A percentile compares a stretch with the other conserved stretches of the same genome.
Evolutionary conservation across 2,888 invertebrate genomes (phyloP).

Genomic region (Abscondita cerata): DNA sequence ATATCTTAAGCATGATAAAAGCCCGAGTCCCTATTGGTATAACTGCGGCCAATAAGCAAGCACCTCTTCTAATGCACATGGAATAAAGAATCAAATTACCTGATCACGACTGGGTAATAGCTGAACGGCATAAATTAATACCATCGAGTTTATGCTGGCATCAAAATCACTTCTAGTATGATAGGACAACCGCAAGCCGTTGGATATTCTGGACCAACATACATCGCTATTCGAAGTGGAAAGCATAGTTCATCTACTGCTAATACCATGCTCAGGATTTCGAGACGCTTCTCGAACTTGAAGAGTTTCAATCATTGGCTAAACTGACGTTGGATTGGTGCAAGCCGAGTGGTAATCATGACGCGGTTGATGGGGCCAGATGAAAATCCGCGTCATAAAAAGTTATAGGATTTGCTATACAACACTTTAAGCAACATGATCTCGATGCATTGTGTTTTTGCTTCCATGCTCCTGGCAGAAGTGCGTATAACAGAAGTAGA

Average conservation of each 20-base stretch:
- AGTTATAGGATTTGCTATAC: too few relatives aligned
- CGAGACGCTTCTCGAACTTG: conserved; percentile 18
- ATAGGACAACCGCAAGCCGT: conserved; percentile 49
- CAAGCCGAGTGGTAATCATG: conserved; percentile 44
- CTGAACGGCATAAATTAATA: conserved; percentile 37
- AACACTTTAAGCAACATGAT: too few relatives aligned
- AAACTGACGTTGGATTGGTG: conserved; percentile 32
- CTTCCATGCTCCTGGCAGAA: too few relatives aligned
- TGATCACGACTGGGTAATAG: conserved; percentile 21
- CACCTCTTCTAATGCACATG: conserved; percentile 28
- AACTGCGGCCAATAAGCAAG: conserved; percentile 37
- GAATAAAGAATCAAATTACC: conserved; percentile 29
- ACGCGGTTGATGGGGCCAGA: conserved; percentile 43
- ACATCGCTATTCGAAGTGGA: conserved; percentile 44
- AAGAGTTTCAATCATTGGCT: conserved; percentile 16
- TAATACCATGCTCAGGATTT: conserved; percentile 26
- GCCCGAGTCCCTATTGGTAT: conserved; percentile 50
- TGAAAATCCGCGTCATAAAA: too few relatives aligned
- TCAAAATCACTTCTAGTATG: conserved; percentile 39
- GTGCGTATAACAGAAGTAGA: too few relatives aligned
- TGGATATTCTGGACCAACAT: conserved; percentile 50
- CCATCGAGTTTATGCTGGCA: conserved; percentile 40
- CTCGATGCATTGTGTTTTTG: too few relatives aligned
- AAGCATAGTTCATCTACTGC: conserved; percentile 39
- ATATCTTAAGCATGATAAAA: too few relatives aligned